phyloP scores from a whole-genome alignment of 2,888 invertebrate species.

The Magallana nippona region DNA sequence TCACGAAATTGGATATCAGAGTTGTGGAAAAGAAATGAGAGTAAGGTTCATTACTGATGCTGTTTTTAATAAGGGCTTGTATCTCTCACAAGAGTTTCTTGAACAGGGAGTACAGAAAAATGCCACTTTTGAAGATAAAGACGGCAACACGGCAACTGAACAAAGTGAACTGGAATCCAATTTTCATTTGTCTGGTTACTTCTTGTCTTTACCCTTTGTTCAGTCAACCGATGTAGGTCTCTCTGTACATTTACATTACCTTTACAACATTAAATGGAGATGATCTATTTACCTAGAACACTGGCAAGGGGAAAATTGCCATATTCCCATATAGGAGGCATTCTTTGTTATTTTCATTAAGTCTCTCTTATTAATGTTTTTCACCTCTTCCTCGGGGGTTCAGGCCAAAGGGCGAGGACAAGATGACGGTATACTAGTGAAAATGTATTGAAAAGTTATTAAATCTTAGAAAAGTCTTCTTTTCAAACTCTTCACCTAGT shows the following conservation, averaged over 20 bases:
- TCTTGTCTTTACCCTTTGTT: conserved; percentile 38
- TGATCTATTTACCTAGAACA: too few species aligned
- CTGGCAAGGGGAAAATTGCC: too few species aligned
- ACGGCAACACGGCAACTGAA: background rate
- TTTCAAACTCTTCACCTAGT: too few species aligned
- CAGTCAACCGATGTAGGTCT: conserved; percentile 36
- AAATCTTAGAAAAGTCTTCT: too few species aligned
- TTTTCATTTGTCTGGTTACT: conserved; percentile 47
- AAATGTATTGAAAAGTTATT: too few species aligned
- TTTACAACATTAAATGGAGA: background rate
- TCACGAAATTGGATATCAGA: background rate
- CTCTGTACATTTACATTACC: conserved; percentile 32
- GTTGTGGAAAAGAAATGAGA: conserved; percentile 17
- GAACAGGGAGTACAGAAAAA: background rate
- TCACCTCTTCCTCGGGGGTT: too few species aligned
- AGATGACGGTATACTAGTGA: too few species aligned
- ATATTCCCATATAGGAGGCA: too few species aligned
- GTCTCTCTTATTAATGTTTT: too few species aligned
- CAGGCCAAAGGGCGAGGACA: too few species aligned
- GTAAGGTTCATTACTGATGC: conserved; percentile 22
- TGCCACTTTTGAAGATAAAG: too few species aligned
- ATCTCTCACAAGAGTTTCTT: background rate
- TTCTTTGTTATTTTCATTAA: too few species aligned
- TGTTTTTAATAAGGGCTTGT: background rate
- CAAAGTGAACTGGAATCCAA: conserved; percentile 49